Percentiles rank a stretch among this genome's conserved stretches.
phyloP scores from a whole-genome alignment of 2,797 vertebrate species.

The Mareca penelope region DNA sequence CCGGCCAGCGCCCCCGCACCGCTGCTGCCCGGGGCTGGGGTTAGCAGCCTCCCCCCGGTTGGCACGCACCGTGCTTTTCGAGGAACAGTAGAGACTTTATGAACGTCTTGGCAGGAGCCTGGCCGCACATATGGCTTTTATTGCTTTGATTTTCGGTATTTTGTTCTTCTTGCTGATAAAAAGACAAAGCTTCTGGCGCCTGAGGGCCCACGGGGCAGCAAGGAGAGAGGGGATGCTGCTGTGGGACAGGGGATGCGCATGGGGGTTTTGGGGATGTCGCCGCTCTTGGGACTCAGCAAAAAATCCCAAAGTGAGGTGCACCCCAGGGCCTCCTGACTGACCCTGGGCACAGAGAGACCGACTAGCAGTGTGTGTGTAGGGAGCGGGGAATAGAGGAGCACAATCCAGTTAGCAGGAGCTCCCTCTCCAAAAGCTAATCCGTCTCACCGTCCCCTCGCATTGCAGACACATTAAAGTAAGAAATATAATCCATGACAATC shows the following conservation, averaged over 20 bases:
- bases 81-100: constrained; percentile 61
- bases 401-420: constrained; percentile 47
- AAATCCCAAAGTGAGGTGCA: neutral
- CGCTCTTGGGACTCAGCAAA: neutral
- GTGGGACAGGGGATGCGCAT: neutral
- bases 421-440: constrained; percentile 46
- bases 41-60: neutral
- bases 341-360: neutral
- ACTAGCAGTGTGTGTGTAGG: neutral
- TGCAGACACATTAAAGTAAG: constrained; percentile 72
- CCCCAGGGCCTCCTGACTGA: neutral
- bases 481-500: constrained; percentile 71
- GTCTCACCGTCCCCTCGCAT: constrained; percentile 26
- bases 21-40: neutral
- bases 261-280: neutral
- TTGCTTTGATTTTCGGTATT: constrained; percentile 5
- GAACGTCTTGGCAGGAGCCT: neutral
- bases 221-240: neutral
- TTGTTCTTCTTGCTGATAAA: constrained; percentile 48
- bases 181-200: neutral
- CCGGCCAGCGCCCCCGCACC: too few species aligned
- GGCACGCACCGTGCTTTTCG: neutral
- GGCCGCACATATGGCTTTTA: constrained; percentile 46
- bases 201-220: neutral
- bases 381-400: constrained; percentile 31